Evolutionary conservation across 92 coral and sea anemone species (phyloP).

Genomic region (Epizoanthus illoricatus): DNA sequence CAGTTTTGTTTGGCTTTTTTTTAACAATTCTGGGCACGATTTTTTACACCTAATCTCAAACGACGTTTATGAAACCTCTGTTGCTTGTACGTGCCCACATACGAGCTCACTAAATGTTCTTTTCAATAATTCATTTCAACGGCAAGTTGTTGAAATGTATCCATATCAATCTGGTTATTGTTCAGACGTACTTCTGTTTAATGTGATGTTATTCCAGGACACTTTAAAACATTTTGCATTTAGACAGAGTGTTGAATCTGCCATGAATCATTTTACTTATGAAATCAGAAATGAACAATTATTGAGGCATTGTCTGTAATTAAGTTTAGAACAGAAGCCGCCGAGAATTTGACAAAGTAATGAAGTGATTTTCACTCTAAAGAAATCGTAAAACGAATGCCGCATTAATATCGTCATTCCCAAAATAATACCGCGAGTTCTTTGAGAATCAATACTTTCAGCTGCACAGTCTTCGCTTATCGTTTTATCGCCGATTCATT

Average conservation of each 20-base stretch:
- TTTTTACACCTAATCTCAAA: slow-evolving; percentile 39
- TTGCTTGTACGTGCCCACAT: not conserved
- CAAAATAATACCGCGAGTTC: slow-evolving; percentile 6
- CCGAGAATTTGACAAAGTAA: not conserved
- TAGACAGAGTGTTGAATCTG: slow-evolving; percentile 3
- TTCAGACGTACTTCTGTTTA: not conserved
- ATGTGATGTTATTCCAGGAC: slow-evolving; percentile 15
- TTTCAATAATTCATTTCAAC: not conserved
- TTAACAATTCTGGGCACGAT: slow-evolving; percentile 36
- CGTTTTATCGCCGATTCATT: slow-evolving; percentile 23
- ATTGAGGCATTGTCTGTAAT: not conserved
- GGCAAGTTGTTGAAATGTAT: slow-evolving; percentile 38
- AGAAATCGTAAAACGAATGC: not conserved
- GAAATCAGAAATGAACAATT: not conserved
- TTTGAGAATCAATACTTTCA: not conserved
- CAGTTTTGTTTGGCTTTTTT: slow-evolving; percentile 29
- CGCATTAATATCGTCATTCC: slow-evolving; percentile 6
- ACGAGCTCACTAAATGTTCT: not conserved
- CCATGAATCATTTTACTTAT: not conserved
- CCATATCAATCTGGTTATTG: slow-evolving; percentile 29
- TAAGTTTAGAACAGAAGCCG: not conserved
- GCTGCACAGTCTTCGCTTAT: slow-evolving; percentile 8
- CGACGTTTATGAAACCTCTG: slow-evolving; percentile 21
- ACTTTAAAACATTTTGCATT: slow-evolving; percentile 20
- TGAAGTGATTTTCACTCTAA: not conserved